Percentiles rank a stretch among this genome's conserved stretches.
phyloP scores from a whole-genome alignment of 1,140 invertebrate genomes.

The Sminthurides bifidus region DNA sequence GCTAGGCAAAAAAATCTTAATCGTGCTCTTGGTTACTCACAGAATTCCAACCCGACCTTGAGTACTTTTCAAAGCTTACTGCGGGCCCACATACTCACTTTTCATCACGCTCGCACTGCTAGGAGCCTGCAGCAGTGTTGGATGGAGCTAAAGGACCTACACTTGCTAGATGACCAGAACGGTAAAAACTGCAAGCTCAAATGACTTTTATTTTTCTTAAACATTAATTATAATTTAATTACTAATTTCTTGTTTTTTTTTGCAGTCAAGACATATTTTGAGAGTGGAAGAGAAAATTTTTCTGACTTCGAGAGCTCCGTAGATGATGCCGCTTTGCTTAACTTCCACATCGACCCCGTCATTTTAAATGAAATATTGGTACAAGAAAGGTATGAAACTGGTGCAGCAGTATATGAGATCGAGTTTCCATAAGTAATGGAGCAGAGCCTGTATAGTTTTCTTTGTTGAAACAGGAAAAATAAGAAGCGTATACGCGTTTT shows the following conservation, averaged over 20 bases:
- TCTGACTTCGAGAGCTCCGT: slow-evolving; percentile 85
- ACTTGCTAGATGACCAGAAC: slow-evolving; percentile 78
- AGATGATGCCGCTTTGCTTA: slow-evolving; percentile 60
- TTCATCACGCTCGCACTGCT: slow-evolving; percentile 74
- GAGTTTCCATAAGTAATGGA: background rate
- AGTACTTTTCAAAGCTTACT: slow-evolving; percentile 8
- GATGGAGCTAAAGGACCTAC: slow-evolving; percentile 85
- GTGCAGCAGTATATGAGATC: background rate
- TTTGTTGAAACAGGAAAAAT: slow-evolving; percentile 12
- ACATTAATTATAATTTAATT: slow-evolving; percentile 15
- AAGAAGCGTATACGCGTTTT: slow-evolving; percentile 40
- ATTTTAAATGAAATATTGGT: background rate
- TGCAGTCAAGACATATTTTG: slow-evolving; percentile 6
- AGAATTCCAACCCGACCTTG: background rate
- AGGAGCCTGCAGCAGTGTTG: slow-evolving; percentile 78
- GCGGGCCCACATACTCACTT: slow-evolving; percentile 63
- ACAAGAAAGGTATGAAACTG: slow-evolving; percentile 1
- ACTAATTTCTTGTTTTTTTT: slow-evolving; percentile 35
- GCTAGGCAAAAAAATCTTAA: too few relatives aligned
- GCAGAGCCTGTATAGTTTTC: slow-evolving; percentile 32
- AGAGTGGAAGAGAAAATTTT: slow-evolving; percentile 57
- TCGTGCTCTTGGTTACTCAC: too few relatives aligned
- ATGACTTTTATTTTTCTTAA: background rate
- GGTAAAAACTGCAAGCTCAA: slow-evolving; percentile 40
- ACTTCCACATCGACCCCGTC: background rate